Percentiles rank a stretch among this genome's conserved stretches.
Evolutionary conservation across 2,888 invertebrate species (phyloP).

Genomic region (Mesorhabditis belari): DNA sequence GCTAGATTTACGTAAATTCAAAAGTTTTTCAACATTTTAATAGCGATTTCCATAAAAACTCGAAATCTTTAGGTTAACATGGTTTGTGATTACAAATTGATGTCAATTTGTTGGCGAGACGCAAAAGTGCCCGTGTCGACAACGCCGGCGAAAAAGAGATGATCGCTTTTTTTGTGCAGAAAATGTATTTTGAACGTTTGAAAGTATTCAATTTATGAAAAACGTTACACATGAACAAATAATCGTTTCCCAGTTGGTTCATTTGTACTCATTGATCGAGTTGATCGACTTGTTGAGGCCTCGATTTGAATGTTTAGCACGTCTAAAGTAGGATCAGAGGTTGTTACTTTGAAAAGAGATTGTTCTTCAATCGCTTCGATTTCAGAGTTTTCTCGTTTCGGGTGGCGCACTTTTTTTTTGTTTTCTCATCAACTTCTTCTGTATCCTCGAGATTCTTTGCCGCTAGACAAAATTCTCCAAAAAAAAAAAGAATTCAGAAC

Average conservation of each 20-base stretch:
- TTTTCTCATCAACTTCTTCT: no score
- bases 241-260: background rate
- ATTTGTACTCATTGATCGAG: no score
- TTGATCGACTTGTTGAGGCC: no score
- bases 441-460: no score
- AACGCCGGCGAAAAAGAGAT: background rate
- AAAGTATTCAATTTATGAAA: no score
- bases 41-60: background rate
- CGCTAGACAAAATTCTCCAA: no score
- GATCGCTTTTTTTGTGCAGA: background rate
- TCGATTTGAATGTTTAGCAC: background rate
- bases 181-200: no score
- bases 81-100: background rate
- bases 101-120: background rate
- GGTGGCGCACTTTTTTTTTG: background rate
- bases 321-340: background rate
- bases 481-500: no score
- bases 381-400: background rate
- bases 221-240: background rate
- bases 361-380: background rate
- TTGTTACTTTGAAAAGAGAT: background rate
- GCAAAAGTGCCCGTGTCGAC: background rate
- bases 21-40: background rate
- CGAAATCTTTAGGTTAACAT: background rate
- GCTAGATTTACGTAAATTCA: no score